A percentile compares a stretch with the other conserved stretches of the same genome.
phyloP scores from a whole-genome alignment of 2,888 invertebrate species.

The Sympetrum striolatum region DNA sequence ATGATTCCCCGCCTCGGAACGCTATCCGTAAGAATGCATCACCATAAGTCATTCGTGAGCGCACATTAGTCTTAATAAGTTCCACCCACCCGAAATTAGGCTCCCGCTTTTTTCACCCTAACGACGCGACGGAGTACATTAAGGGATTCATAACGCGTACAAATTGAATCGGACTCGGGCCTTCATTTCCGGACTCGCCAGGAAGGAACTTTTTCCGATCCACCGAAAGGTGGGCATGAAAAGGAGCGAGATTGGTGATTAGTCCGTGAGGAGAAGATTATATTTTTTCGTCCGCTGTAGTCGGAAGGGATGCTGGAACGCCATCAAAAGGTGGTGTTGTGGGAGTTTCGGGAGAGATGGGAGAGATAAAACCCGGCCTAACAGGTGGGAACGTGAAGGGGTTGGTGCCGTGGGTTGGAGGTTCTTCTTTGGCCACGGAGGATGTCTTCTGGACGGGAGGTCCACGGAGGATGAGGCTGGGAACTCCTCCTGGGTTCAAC shows the following conservation, averaged over 20 bases:
- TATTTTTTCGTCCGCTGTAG: not conserved
- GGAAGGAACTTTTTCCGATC: not conserved
- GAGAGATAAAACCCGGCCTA: constrained; percentile 7
- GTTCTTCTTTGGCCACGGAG: not conserved
- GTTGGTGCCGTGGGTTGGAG: not conserved
- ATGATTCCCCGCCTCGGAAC: no score
- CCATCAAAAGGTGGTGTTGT: not conserved
- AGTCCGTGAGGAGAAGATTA: not conserved
- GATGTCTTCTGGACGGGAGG: constrained; percentile 22
- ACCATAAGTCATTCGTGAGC: not conserved
- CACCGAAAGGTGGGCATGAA: not conserved
- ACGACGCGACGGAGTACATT: not conserved
- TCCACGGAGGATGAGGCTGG: not conserved
- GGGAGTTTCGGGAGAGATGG: not conserved
- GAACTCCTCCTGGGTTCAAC: constrained; percentile 15
- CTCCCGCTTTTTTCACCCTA: not conserved
- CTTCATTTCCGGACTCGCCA: not conserved
- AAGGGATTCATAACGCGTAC: not conserved
- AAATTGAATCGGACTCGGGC: not conserved
- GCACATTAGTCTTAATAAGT: not conserved
- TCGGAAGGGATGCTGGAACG: not conserved
- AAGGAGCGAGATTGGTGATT: not conserved
- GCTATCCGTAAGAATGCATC: no score
- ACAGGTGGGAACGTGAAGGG: constrained; percentile 24
- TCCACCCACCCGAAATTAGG: not conserved